Base-by-base conservation (phyloP, 2,113 vertebrate species). In the Orientallactaga bullata region DNA sequence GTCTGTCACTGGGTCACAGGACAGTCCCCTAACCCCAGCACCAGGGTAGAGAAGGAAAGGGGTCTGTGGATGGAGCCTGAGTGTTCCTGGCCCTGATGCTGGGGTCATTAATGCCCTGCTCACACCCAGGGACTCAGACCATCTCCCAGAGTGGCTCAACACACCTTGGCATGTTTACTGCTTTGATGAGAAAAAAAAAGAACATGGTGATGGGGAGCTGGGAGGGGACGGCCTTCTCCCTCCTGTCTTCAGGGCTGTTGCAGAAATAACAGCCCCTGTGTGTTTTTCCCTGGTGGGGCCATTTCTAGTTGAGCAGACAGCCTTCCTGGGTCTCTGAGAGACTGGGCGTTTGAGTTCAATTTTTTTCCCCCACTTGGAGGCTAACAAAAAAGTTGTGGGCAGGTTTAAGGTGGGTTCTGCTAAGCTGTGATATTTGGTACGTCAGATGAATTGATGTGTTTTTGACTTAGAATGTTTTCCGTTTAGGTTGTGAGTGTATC, bases 1-100 rank as follows among this genome's bases (percentile, higher is more conserved):
- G 88, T 88, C 35, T 93, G 93, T 96, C 81, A 4, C 32, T 24
- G 3, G 21, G 85, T 37, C 51, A 28, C 72, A 16, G 78, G 74
- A 84, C 69, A 28, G 85, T n/a, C 83, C 90, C 89, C 80, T 26
- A 91, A 77, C 61, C 61, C 61, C 6, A 15, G 85, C 68, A 63
- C 63, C 15, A 0, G 15, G 76, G 35, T 39, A 12, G 16, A 58
- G 4, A 16, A 20, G 60, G 91, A 30, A 61, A 76, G n/a, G 76
- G 85, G 58, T 81, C 92, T 87, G 90, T 94, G 93, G 35, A 84
- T 93, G 88, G 92, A 82, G 32, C 55, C 85, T 42, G 0, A 20
- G 88, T 87, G 90, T 85, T 16, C 74, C 89, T 85, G 78, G 78
- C 39, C 77, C 80, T 92, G 94, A 93, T 89, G 87, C 96, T 96